These are phyloP conservation scores for Aporophyla lueneburgensis DNA, from an alignment of 2,888 invertebrate species.

Conservation along the genomic window DNA sequence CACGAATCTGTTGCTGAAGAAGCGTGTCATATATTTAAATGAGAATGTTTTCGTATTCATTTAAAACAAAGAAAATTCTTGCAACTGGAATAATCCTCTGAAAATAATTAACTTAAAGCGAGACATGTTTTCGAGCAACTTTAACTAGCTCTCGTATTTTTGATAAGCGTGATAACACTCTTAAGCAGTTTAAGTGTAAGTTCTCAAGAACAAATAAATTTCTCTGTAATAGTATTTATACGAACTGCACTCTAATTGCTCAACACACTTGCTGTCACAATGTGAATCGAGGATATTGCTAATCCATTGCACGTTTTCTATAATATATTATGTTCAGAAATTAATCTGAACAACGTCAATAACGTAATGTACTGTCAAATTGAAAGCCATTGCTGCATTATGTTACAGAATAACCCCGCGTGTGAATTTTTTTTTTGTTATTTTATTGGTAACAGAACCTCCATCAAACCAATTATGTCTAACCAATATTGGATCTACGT, in stretches of 20 bases:
- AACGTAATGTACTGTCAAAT: too few species aligned
- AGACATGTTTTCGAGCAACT: not conserved
- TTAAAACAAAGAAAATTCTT: not conserved
- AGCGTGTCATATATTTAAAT: not conserved
- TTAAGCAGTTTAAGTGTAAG: not conserved
- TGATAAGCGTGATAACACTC: not conserved
- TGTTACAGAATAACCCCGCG: too few species aligned
- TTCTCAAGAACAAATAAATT: not conserved
- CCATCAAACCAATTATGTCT: not conserved
- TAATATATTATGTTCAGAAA: too few species aligned
- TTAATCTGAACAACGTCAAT: too few species aligned
- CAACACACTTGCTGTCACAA: too few species aligned
- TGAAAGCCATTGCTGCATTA: too few species aligned
- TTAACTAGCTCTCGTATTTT: not conserved
- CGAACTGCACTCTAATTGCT: not conserved
- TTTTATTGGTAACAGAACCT: not conserved
- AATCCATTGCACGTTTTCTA: too few species aligned
- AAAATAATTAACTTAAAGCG: not conserved
- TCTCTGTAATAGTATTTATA: not conserved
- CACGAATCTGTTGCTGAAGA: not conserved
- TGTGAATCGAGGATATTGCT: too few species aligned
- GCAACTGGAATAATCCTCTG: not conserved
- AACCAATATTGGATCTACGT: not conserved
- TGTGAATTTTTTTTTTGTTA: not conserved
- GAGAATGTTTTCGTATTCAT: too few species aligned